Base-by-base conservation (phyloP, 2,888 invertebrate genomes). In the Ametastegia equiseti region DNA sequence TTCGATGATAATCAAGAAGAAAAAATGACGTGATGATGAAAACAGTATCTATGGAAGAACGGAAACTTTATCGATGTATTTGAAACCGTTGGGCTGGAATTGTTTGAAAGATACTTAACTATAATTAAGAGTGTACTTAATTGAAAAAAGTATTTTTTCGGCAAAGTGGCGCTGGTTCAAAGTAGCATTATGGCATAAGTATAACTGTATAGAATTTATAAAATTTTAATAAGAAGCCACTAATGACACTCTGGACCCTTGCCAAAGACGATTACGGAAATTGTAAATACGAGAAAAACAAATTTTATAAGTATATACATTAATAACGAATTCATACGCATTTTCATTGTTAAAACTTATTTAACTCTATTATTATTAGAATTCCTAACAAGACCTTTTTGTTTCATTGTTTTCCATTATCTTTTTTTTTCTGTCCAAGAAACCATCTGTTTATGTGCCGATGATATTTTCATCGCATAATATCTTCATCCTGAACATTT, bases 221-320 rank as follows among this genome's bases (percentile, higher is more conserved):
- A 82, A 83, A 80, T 80, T 79, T 83, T 30, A 81, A 84, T 80
- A 81, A 71, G 54, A 81, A 81, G 88, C 89, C 86, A 86, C 65
- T 85, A 91, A 90, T 88, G 90, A 86, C 88, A 84, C 90, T 91
- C 91, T 91, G 90, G 90, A 91, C 90, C 91, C 84, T 88, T 90
- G 90, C 88, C 88, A 88, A 84, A 87, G 84, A 83, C n/a, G 65
- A 65, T 54, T 45, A 79, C 39, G 65, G 30, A 63, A 42, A 79
- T 63, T 79, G 79, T 79, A 79, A 45, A 60, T 65, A 79, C 39
- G 39, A 69, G n/a, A 13, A 65, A 39, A 19, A 77, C 19, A 50
- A 67, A 33, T 50, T 65, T 67, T 65, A 50, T 67, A 80, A 67
- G 47, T 65, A 63, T 45, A 30, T 65, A 63, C 30, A 30, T 39